Evolutionary conservation across 2,113 vertebrate genomes (phyloP).

Genomic region (Apodemus speciosus): DNA sequence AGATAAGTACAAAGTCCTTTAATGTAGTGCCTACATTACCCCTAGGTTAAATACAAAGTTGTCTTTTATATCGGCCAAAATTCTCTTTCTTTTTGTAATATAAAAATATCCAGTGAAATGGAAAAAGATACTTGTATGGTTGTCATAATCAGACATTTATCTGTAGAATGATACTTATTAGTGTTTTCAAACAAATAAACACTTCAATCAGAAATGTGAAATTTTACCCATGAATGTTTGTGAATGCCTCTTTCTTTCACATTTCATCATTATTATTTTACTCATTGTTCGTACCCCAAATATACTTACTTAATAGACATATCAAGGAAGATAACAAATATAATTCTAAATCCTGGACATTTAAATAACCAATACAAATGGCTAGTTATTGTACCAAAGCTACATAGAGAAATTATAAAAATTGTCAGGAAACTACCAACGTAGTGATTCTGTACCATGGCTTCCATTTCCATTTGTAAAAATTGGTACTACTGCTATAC

Average conservation of each 20-base stretch:
- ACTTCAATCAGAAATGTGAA: conserved; percentile 22
- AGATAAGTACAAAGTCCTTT: conserved; percentile 81
- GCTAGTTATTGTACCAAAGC: conserved; percentile 21
- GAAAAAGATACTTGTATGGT: neutral
- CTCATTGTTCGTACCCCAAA: neutral
- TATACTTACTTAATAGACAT: neutral
- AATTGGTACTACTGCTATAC: neutral
- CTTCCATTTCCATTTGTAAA: neutral
- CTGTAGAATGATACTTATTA: neutral
- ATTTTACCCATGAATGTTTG: neutral
- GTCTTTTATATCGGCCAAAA: conserved; percentile 71
- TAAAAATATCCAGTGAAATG: conserved; percentile 71
- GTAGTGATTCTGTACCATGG: neutral
- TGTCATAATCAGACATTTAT: neutral
- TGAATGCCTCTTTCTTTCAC: neutral
- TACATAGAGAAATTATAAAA: conserved; percentile 22
- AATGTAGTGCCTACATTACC: conserved; percentile 80
- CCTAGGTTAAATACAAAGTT: conserved; percentile 80
- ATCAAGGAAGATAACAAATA: conserved; percentile 12
- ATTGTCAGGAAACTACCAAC: conserved; percentile 22
- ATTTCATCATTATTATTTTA: conserved; percentile 44
- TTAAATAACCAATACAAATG: neutral
- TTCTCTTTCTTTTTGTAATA: conserved; percentile 54
- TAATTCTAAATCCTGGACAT: neutral
- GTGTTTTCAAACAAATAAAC: conserved; percentile 25